Evolutionary conservation across 1,140 invertebrate species (phyloP).

Genomic region (Lysiphlebus fabarum): DNA sequence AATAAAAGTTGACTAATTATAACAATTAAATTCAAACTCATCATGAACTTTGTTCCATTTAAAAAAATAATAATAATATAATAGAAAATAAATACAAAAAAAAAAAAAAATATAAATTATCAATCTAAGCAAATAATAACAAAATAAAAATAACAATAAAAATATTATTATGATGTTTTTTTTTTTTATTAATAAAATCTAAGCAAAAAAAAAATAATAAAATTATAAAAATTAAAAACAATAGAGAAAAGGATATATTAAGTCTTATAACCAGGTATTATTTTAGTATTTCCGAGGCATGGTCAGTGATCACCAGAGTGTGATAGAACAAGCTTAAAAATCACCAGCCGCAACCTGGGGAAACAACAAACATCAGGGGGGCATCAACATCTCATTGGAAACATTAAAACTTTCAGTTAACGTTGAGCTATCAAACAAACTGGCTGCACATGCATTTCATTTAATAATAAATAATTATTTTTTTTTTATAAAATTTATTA

Average conservation of each 20-base stretch:
- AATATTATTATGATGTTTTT: too few relatives aligned
- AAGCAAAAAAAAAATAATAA: too few relatives aligned
- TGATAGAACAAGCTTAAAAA: conserved; percentile 19
- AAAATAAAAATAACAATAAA: too few relatives aligned
- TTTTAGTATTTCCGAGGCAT: conserved; percentile 27
- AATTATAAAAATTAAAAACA: background rate
- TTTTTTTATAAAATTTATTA: conserved; percentile 4
- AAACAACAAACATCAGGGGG: conserved; percentile 20
- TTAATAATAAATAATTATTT: background rate
- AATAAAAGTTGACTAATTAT: too few relatives aligned
- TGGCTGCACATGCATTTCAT: conserved; percentile 20
- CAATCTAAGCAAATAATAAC: too few relatives aligned
- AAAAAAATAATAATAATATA: too few relatives aligned
- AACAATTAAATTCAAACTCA: too few relatives aligned
- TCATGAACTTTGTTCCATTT: too few relatives aligned
- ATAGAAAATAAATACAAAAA: too few relatives aligned
- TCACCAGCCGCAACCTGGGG: conserved; percentile 20
- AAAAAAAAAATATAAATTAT: too few relatives aligned
- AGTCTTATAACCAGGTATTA: conserved; percentile 21
- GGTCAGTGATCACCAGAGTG: conserved; percentile 28
- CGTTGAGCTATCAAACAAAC: conserved; percentile 17
- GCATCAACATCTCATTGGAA: conserved; percentile 7
- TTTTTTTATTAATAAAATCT: too few relatives aligned
- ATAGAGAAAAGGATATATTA: conserved; percentile 23
- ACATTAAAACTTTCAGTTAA: conserved; percentile 30